Evolutionary conservation across 2,888 invertebrate species (phyloP).

Genomic region (Aleiodes testaceus): DNA sequence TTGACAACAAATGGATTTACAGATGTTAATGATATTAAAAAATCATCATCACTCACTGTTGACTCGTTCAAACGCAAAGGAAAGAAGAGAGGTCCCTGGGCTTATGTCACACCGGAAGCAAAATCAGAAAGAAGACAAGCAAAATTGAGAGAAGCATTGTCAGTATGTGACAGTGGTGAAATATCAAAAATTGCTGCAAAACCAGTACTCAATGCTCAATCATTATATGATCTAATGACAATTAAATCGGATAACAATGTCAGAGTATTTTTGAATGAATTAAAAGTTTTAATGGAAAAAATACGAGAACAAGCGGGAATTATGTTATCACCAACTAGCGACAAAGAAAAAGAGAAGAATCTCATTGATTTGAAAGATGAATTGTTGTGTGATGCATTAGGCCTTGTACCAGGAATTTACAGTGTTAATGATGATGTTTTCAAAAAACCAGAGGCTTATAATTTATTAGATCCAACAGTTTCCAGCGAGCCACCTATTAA

Average conservation of each 20-base stretch:
- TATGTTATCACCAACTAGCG: conserved; percentile 57
- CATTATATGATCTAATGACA: conserved; percentile 65
- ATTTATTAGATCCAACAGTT: conserved; percentile 32
- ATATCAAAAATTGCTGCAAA: conserved; percentile 68
- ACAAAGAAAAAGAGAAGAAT: conserved; percentile 54
- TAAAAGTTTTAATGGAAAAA: conserved; percentile 64
- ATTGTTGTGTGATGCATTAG: conserved; percentile 62
- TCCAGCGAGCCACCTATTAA: conserved; percentile 62
- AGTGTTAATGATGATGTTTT: conserved; percentile 60
- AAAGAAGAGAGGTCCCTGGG: conserved; percentile 69
- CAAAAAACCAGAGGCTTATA: conserved; percentile 48
- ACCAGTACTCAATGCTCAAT: conserved; percentile 65
- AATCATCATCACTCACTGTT: conserved; percentile 34
- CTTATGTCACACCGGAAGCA: conserved; percentile 68
- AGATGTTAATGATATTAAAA: not conserved
- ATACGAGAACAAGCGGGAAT: conserved; percentile 60
- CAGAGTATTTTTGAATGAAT: conserved; percentile 63
- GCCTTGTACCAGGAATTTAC: conserved; percentile 64
- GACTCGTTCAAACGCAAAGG: conserved; percentile 68
- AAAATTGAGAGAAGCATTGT: conserved; percentile 67
- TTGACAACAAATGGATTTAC: not conserved
- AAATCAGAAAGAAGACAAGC: conserved; percentile 66
- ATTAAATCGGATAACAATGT: conserved; percentile 67
- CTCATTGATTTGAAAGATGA: conserved; percentile 62
- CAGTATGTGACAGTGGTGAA: conserved; percentile 65